These are phyloP conservation scores for Cheilinus undulatus DNA, from an alignment of 2,113 vertebrate species.

Conservation along the genomic window DNA sequence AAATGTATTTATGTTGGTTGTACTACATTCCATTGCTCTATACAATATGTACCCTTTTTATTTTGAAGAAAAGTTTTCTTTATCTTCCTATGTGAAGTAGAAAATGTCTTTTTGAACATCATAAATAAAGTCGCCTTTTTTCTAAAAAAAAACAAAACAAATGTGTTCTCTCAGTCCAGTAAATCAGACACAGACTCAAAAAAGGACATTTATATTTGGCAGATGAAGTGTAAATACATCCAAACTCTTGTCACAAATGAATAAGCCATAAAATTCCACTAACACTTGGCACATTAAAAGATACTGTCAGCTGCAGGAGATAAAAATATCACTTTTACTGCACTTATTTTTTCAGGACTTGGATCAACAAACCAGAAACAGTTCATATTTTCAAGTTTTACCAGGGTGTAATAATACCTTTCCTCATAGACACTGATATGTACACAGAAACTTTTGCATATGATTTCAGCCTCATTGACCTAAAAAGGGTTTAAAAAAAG, in stretches of 20 bases:
- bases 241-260: slow-evolving; percentile 53
- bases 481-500: slow-evolving; percentile 56
- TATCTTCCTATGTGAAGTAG: slow-evolving; percentile 75
- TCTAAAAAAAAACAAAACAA: too few relatives aligned
- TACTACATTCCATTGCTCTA: slow-evolving; percentile 84
- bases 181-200: slow-evolving; percentile 54
- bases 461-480: slow-evolving; percentile 66
- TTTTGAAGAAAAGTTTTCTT: slow-evolving; percentile 56
- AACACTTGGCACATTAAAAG: slow-evolving; percentile 48
- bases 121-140: slow-evolving; percentile 78
- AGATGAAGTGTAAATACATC: slow-evolving; percentile 65
- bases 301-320: slow-evolving; percentile 52
- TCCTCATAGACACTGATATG: slow-evolving; percentile 59
- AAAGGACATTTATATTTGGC: slow-evolving; percentile 67
- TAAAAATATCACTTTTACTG: slow-evolving; percentile 31
- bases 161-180: slow-evolving; percentile 3
- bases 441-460: slow-evolving; percentile 62
- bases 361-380: slow-evolving; percentile 52
- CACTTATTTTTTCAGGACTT: slow-evolving; percentile 47
- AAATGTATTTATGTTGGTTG: slow-evolving; percentile 87
- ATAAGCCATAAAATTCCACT: slow-evolving; percentile 32
- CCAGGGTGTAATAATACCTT: slow-evolving; percentile 71
- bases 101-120: slow-evolving; percentile 75
- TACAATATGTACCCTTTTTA: slow-evolving; percentile 66
- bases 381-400: slow-evolving; percentile 78